Percentiles rank a stretch among this genome's conserved stretches.
phyloP scores from a whole-genome alignment of 1,140 invertebrate genomes.

The Diorhabda carinulata region DNA sequence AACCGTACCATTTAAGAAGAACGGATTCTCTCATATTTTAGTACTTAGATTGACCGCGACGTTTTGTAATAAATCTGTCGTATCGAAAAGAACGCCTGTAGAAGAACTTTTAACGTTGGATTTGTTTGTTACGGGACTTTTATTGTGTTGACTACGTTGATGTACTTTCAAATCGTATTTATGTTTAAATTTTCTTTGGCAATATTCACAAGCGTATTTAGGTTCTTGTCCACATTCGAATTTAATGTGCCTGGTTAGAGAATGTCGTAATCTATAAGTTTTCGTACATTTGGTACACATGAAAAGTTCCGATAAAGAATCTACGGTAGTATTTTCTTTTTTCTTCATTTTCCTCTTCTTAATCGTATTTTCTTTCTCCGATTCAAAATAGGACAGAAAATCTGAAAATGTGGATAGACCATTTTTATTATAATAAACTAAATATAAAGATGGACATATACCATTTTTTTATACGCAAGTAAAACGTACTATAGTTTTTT shows the following conservation, averaged over 20 bases:
- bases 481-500: too few species aligned
- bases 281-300: conserved; percentile 44
- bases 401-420: neutral
- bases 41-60: neutral
- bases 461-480: too few species aligned
- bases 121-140: conserved; percentile 11
- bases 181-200: conserved; percentile 42
- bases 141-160: conserved; percentile 34
- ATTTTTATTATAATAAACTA: too few species aligned
- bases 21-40: too few species aligned
- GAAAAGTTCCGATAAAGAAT: conserved; percentile 25
- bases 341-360: conserved; percentile 1
- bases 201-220: conserved; percentile 44
- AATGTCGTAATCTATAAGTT: conserved; percentile 49
- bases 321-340: neutral
- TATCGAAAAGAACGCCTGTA: neutral
- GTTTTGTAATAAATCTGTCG: neutral
- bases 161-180: conserved; percentile 46
- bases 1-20: too few species aligned
- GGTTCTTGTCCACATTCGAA: conserved; percentile 64
- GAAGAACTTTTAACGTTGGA: neutral
- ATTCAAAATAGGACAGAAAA: neutral
- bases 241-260: conserved; percentile 60
- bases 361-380: conserved; percentile 5
- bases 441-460: too few species aligned